A percentile compares a stretch with the other conserved stretches of the same genome.
These are phyloP conservation scores for Ceuthmochares aereus DNA, from an alignment of 2,113 vertebrate species.

Conservation along the genomic window DNA sequence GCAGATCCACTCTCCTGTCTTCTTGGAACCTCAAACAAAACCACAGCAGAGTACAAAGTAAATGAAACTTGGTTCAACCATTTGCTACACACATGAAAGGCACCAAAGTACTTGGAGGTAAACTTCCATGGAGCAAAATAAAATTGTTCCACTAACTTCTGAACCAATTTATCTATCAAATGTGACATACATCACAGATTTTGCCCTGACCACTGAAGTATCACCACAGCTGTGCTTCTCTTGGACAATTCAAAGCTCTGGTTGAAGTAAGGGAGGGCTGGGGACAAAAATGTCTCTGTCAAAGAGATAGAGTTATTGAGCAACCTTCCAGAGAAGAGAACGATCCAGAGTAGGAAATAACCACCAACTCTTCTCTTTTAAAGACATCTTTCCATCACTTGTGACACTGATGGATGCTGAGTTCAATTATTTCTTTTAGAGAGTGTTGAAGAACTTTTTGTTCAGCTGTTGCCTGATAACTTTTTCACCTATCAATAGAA, in stretches of 20 bases:
- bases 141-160: conserved; percentile 1
- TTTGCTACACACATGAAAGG: background rate
- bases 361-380: background rate
- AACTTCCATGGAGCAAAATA: background rate
- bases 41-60: rapidly evolving
- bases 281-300: background rate
- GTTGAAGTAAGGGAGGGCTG: background rate
- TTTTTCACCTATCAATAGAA: background rate
- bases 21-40: background rate
- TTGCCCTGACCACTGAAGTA: background rate
- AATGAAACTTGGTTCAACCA: background rate
- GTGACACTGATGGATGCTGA: background rate
- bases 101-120: background rate
- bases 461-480: background rate
- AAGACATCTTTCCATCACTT: background rate
- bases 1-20: background rate
- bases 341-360: background rate
- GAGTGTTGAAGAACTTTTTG: background rate
- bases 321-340: background rate
- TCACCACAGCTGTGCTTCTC: background rate
- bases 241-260: background rate
- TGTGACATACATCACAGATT: background rate
- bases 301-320: background rate
- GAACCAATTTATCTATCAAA: background rate
- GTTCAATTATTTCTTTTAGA: background rate